phyloP scores from a whole-genome alignment of 53 echinoderm and acorn worm genomes.

The Actinopyga echinites region DNA sequence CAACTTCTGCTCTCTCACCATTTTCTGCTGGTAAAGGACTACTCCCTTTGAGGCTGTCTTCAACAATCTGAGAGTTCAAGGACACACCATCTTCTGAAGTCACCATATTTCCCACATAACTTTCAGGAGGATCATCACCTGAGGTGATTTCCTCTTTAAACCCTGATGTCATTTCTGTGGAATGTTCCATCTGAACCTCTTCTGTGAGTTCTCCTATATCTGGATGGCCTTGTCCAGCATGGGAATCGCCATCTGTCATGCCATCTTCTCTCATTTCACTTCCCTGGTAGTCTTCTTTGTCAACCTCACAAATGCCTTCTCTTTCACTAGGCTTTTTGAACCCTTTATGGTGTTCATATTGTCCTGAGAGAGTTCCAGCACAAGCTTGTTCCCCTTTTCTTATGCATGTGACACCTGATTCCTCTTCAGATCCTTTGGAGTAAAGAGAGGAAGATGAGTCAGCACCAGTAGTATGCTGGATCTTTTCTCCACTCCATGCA shows the following conservation, averaged over 20 bases:
- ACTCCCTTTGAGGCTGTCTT: too few relatives aligned
- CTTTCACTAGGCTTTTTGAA: conserved; percentile 1
- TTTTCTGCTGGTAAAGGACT: too few relatives aligned
- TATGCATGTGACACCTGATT: neutral
- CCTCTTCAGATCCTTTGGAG: conserved; percentile 23
- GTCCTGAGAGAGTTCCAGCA: neutral
- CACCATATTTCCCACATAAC: too few relatives aligned
- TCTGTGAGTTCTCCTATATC: too few relatives aligned
- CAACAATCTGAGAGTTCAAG: too few relatives aligned
- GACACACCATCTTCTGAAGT: too few relatives aligned
- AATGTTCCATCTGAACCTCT: too few relatives aligned
- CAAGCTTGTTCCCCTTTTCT: neutral
- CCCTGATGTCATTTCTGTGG: too few relatives aligned
- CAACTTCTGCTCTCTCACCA: neutral
- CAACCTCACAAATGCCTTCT: neutral
- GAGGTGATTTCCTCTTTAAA: too few relatives aligned
- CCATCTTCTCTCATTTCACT: neutral
- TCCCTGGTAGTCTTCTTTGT: neutral
- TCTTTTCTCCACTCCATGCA: neutral
- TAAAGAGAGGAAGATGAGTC: conserved; percentile 7
- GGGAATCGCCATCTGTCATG: neutral
- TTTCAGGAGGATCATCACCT: too few relatives aligned
- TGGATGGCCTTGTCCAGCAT: too few relatives aligned
- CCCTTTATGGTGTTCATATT: neutral
- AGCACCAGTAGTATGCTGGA: neutral